These are phyloP conservation scores for Pyrgus malvae DNA, from an alignment of 2,888 invertebrate species.

Conservation along the genomic window DNA sequence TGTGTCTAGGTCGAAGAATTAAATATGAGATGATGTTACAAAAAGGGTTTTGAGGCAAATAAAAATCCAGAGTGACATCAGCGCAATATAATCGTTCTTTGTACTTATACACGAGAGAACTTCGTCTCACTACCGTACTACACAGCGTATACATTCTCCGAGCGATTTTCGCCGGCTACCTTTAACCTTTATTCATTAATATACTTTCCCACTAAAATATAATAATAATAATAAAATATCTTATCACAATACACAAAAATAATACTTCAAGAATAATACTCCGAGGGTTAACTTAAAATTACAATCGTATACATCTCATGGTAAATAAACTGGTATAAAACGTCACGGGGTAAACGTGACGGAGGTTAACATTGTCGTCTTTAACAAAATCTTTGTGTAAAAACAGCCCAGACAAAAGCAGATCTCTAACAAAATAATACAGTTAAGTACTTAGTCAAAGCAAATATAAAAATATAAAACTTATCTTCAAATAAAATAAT, in stretches of 20 bases:
- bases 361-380: conserved; percentile 45
- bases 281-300: conserved; percentile 65
- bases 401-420: conserved; percentile 47
- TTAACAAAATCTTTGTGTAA: conserved; percentile 46
- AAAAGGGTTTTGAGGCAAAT: conserved; percentile 33
- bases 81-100: conserved; percentile 79
- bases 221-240: conserved; percentile 74
- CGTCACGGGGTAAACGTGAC: conserved; percentile 54
- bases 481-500: conserved; percentile 55
- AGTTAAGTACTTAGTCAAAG: conserved; percentile 54
- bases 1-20: too few relatives aligned
- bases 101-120: conserved; percentile 73
- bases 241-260: conserved; percentile 75
- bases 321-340: conserved; percentile 49
- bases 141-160: conserved; percentile 69
- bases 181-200: conserved; percentile 53
- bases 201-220: conserved; percentile 72
- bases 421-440: conserved; percentile 43
- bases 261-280: conserved; percentile 79
- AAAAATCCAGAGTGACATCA: conserved; percentile 55
- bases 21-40: background rate
- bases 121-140: conserved; percentile 64
- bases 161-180: conserved; percentile 69
- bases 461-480: conserved; percentile 47
- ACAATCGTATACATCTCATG: conserved; percentile 69